These are phyloP conservation scores for Myathropa florea DNA, from an alignment of 2,888 invertebrate species.

Conservation along the genomic window DNA sequence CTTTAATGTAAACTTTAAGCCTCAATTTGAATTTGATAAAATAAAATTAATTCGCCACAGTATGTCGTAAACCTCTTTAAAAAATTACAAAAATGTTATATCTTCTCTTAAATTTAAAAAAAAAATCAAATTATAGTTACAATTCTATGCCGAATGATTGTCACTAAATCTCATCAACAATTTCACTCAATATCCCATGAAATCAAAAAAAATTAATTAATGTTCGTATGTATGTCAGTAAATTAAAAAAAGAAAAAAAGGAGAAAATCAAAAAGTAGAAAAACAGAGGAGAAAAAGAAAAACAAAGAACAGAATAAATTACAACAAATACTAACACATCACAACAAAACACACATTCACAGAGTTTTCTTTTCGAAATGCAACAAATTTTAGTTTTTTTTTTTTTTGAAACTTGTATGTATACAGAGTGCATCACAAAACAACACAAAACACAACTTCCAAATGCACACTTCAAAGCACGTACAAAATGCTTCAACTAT, in stretches of 20 bases:
- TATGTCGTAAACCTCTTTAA: too few species aligned
- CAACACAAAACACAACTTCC: slow-evolving; percentile 50
- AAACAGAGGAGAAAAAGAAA: neutral
- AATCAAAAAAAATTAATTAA: neutral
- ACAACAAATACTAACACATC: slow-evolving; percentile 31
- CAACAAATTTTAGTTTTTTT: neutral
- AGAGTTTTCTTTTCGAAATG: neutral
- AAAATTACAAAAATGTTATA: too few species aligned
- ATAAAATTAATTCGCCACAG: too few species aligned
- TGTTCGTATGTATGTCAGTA: slow-evolving; percentile 35
- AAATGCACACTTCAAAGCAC: slow-evolving; percentile 47
- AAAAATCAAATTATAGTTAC: too few species aligned
- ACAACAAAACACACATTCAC: slow-evolving; percentile 62
- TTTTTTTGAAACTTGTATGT: neutral
- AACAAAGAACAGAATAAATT: slow-evolving; percentile 13
- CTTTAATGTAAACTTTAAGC: too few species aligned
- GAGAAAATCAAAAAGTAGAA: neutral
- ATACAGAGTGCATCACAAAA: slow-evolving; percentile 56
- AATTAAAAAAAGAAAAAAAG: slow-evolving; percentile 12
- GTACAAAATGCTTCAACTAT: slow-evolving; percentile 1
- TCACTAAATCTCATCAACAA: slow-evolving; percentile 3
- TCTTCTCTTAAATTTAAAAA: too few species aligned
- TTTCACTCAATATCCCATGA: slow-evolving; percentile 15
- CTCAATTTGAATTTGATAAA: too few species aligned
- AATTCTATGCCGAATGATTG: too few species aligned